These are phyloP conservation scores for Caranx ignobilis DNA, from an alignment of 2,113 vertebrate species.

Conservation along the genomic window DNA sequence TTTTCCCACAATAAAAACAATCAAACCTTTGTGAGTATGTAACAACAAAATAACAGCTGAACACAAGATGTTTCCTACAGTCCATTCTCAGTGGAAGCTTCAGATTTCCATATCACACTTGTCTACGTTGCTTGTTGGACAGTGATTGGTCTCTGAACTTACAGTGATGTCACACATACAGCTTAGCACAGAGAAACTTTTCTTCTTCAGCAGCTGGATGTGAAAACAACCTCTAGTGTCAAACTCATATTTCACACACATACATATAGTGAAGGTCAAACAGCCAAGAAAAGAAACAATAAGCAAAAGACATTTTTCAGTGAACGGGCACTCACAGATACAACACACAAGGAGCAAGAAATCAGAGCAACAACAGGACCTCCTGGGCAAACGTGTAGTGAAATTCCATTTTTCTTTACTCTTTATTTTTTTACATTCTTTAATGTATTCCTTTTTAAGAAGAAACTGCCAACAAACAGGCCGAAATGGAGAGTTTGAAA, in stretches of 20 bases:
- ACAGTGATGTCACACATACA: too few relatives aligned
- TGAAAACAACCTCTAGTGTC: neutral
- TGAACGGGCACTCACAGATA: neutral
- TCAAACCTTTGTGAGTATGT: too few relatives aligned
- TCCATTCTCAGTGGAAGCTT: neutral
- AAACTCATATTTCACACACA: neutral
- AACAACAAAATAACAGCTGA: neutral
- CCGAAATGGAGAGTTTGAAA: neutral
- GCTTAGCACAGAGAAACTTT: neutral
- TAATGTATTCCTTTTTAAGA: conserved; percentile 13
- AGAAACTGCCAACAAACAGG: neutral
- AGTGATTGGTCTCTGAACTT: neutral
- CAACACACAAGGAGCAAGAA: neutral
- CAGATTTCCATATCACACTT: neutral
- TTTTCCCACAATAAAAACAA: too few relatives aligned
- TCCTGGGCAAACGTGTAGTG: neutral
- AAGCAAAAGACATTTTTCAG: neutral
- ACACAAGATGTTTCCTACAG: neutral
- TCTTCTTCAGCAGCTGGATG: neutral
- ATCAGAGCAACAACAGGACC: neutral
- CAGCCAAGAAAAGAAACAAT: neutral
- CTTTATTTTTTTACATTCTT: neutral
- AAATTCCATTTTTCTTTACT: neutral
- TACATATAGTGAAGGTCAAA: neutral
- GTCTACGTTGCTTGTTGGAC: neutral